Evolutionary conservation across 2,113 vertebrate genomes (phyloP).

Genomic region (Trachemys scripta): DNA sequence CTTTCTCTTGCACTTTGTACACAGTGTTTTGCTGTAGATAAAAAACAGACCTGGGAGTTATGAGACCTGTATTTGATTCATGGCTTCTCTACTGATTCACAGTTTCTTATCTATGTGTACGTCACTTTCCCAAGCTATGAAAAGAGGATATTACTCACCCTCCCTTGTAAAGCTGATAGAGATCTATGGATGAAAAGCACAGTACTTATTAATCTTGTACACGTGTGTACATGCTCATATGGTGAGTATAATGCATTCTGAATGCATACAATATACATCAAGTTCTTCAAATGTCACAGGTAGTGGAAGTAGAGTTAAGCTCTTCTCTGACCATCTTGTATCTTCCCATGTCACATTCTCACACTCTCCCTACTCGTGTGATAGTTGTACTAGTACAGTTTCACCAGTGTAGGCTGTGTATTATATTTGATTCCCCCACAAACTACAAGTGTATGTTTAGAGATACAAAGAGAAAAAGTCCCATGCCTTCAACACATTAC

Average conservation of each 20-base stretch:
- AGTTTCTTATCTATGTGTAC: neutral
- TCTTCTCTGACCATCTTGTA: neutral
- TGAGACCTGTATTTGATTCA: slow-evolving; percentile 3
- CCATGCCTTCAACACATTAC: neutral
- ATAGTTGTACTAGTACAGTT: neutral
- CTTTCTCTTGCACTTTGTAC: neutral
- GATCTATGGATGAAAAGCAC: neutral
- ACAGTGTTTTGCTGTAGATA: neutral
- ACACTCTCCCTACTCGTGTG: neutral
- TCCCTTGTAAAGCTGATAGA: neutral
- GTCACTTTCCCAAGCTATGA: neutral
- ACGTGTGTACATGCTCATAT: neutral
- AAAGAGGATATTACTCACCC: neutral
- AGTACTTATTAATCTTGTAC: neutral
- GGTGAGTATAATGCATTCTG: neutral
- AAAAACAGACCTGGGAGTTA: neutral
- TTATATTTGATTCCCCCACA: neutral
- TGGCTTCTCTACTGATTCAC: neutral
- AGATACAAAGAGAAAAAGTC: neutral
- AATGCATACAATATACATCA: neutral
- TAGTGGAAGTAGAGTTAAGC: neutral
- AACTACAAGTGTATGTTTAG: neutral
- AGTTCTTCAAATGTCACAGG: neutral
- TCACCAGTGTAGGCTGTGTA: neutral
- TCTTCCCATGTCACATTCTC: neutral